Conservation (phyloP, 2,113 vertebrate genomes). For the Rhabdomys dilectus region DNA sequence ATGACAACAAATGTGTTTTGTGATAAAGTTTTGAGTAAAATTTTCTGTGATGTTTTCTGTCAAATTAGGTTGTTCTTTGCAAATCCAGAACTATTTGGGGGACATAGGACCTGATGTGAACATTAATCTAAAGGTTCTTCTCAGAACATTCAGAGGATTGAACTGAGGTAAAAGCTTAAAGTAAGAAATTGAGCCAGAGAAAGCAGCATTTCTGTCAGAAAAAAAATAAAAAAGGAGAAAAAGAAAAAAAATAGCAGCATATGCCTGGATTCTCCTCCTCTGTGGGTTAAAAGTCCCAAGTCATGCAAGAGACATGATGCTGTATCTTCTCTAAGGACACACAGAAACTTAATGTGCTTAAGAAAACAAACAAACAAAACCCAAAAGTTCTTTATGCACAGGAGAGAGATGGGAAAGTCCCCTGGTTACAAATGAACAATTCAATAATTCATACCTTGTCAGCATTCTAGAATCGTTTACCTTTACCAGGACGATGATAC, state of each 20-base stretch:
- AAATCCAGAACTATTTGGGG: background rate
- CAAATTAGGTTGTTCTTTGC: background rate
- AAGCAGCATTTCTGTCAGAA: background rate
- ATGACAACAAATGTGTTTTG: background rate
- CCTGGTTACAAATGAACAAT: too few species aligned
- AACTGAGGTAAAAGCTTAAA: background rate
- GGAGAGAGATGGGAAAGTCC: background rate
- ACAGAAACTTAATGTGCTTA: background rate
- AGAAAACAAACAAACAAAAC: background rate
- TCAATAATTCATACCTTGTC: background rate
- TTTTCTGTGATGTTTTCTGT: background rate
- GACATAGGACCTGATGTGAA: background rate
- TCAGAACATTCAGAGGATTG: background rate
- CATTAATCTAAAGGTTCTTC: background rate
- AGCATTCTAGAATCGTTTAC: background rate
- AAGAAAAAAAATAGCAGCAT: background rate
- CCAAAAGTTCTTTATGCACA: background rate
- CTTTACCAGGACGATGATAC: background rate
- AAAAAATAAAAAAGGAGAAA: background rate
- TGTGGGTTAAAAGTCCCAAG: background rate
- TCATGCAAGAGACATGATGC: background rate
- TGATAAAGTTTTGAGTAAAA: background rate
- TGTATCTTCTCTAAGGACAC: rapidly evolving
- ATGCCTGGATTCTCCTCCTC: too few species aligned
- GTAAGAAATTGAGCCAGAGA: background rate